phyloP scores from a whole-genome alignment of 2,888 invertebrate species.

The Pollenia labialis region DNA sequence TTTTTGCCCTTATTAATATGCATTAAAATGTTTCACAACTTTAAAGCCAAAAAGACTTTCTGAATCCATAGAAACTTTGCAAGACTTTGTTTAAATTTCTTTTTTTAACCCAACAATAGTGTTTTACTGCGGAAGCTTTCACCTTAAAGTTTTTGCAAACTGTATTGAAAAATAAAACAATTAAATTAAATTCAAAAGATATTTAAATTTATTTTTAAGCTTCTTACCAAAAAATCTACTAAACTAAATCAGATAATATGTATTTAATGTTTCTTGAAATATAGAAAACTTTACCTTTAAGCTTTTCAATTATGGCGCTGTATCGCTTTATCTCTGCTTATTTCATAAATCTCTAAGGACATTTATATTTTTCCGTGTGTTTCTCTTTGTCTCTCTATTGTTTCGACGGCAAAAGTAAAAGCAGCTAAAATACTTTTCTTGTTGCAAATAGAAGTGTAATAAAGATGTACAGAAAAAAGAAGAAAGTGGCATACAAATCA shows the following conservation, averaged over 20 bases:
- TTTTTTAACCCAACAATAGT: neutral
- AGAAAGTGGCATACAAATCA: constrained; percentile 76
- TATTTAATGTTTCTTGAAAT: constrained; percentile 50
- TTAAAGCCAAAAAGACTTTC: too few relatives aligned
- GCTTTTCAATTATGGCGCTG: constrained; percentile 54
- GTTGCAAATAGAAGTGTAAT: constrained; percentile 66
- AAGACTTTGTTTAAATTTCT: neutral
- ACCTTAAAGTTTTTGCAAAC: constrained; percentile 28
- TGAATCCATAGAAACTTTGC: neutral
- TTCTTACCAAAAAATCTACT: constrained; percentile 1
- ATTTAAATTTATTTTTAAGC: constrained; percentile 26
- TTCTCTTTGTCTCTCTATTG: constrained; percentile 6
- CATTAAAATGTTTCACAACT: neutral
- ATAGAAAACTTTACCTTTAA: constrained; percentile 41
- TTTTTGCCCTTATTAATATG: too few relatives aligned
- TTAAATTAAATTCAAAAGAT: constrained; percentile 30
- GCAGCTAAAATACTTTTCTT: constrained; percentile 81
- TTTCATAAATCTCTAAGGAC: constrained; percentile 69
- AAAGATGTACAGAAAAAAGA: neutral
- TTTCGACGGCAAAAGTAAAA: constrained; percentile 51
- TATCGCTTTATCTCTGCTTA: constrained; percentile 63
- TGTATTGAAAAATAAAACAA: constrained; percentile 14
- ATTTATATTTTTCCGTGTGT: constrained; percentile 17
- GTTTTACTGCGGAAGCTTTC: constrained; percentile 34
- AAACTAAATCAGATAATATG: constrained; percentile 39